Evolutionary conservation across 2,113 vertebrate species (phyloP).

Genomic region (Calidris pygmaea): DNA sequence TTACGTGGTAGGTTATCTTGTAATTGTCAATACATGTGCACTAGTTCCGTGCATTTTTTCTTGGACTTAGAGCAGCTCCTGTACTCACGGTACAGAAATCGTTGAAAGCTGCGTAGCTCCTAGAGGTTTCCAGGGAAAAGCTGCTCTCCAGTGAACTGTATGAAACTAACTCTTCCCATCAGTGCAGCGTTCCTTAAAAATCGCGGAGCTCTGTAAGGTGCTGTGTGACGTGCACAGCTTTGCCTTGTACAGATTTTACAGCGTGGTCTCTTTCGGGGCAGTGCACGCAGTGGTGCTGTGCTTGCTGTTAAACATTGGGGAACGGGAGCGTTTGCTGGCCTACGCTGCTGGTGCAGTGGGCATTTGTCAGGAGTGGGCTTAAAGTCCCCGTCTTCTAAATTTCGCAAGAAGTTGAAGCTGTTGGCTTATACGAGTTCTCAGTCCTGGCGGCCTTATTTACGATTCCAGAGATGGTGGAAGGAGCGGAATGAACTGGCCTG

Average conservation of each 20-base stretch:
- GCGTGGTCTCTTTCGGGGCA: neutral
- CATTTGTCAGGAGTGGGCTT: neutral
- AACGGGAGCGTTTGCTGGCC: neutral
- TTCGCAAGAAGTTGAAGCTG: neutral
- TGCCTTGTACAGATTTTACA: neutral
- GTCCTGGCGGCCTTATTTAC: neutral
- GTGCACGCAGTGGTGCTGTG: neutral
- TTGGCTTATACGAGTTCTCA: neutral
- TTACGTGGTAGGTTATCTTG: neutral
- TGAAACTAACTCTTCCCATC: neutral
- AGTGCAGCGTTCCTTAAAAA: neutral
- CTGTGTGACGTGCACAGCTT: neutral
- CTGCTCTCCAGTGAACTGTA: neutral
- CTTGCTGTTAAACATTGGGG: neutral
- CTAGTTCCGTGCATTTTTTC: accelerated
- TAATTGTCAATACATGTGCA: neutral
- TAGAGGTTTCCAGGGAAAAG: neutral
- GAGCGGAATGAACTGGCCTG: neutral
- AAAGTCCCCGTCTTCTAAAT: neutral
- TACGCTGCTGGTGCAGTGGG: neutral
- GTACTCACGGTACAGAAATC: neutral
- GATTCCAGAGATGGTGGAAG: accelerated
- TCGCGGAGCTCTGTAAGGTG: accelerated
- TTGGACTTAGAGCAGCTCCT: neutral
- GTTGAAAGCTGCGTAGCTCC: neutral